phyloP scores from a whole-genome alignment of 2,113 vertebrate species.

The Anarhynchus alexandrinus region DNA sequence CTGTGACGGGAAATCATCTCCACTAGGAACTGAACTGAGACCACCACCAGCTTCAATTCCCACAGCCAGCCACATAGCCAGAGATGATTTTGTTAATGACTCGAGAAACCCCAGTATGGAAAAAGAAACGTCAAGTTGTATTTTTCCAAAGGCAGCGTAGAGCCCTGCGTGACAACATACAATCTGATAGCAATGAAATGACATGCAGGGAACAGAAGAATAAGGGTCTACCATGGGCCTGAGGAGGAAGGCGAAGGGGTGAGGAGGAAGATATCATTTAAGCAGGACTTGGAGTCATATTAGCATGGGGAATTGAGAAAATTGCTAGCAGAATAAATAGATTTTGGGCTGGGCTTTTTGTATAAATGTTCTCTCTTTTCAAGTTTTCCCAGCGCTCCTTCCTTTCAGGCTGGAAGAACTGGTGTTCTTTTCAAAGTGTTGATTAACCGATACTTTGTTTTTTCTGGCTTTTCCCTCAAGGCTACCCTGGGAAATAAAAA shows the following conservation, averaged over 20 bases:
- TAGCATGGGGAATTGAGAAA: slow-evolving; percentile 61
- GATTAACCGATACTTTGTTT: slow-evolving; percentile 64
- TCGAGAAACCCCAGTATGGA: background rate
- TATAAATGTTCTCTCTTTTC: slow-evolving; percentile 67
- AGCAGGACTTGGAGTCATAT: slow-evolving; percentile 55
- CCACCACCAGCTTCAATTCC: slow-evolving; percentile 5
- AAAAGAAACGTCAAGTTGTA: background rate
- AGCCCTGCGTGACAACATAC: background rate
- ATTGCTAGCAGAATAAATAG: slow-evolving; percentile 64
- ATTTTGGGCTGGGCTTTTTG: slow-evolving; percentile 61
- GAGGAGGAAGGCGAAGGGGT: slow-evolving; percentile 17
- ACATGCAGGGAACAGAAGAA: background rate
- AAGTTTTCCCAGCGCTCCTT: slow-evolving; percentile 62
- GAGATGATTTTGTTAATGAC: slow-evolving; percentile 2
- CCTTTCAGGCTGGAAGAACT: slow-evolving; percentile 64
- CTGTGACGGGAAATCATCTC: background rate
- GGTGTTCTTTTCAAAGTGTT: slow-evolving; percentile 68
- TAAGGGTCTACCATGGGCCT: background rate
- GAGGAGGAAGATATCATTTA: slow-evolving; percentile 52
- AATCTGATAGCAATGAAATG: background rate
- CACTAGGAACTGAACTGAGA: background rate
- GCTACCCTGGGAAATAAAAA: slow-evolving; percentile 50
- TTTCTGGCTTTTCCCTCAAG: slow-evolving; percentile 57
- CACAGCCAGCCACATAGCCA: background rate
- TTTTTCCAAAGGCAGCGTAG: background rate